Percentiles rank a stretch among this genome's conserved stretches.
phyloP scores from a whole-genome alignment of 1,140 invertebrate species.

The Drusus annulatus region DNA sequence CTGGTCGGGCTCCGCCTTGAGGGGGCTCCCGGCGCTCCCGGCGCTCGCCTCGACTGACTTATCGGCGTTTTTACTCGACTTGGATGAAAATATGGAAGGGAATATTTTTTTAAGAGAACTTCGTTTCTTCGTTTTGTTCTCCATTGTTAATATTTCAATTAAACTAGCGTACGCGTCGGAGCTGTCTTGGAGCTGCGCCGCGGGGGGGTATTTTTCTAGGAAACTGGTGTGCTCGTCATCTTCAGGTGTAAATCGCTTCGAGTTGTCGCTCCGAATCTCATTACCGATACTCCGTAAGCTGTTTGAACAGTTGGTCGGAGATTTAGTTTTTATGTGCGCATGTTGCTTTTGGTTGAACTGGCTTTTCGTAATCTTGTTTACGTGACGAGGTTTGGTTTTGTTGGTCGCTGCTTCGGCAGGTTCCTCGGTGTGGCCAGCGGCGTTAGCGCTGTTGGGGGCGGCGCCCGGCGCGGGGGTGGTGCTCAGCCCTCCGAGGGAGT shows the following conservation, averaged over 20 bases:
- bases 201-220: not conserved
- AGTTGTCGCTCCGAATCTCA: not conserved
- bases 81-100: slow-evolving; percentile 5
- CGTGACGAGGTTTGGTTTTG: not conserved
- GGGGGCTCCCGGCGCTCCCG: no score
- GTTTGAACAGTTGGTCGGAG: not conserved
- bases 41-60: no score
- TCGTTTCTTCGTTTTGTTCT: slow-evolving; percentile 17
- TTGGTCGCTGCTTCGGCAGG: no score
- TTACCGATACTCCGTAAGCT: not conserved
- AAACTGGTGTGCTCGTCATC: not conserved
- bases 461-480: not conserved
- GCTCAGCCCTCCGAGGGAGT: not conserved
- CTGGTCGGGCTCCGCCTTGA: no score
- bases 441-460: no score
- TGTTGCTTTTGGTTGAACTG: not conserved
- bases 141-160: slow-evolving; percentile 20
- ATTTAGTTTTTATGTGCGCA: not conserved
- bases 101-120: slow-evolving; percentile 34
- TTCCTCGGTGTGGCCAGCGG: no score
- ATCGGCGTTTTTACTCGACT: no score
- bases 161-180: slow-evolving; percentile 25
- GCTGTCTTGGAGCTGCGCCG: not conserved
- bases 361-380: not conserved
- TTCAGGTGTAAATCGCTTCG: not conserved